Base-by-base conservation (phyloP, 2,113 vertebrate species). In the Zosterops lateralis region DNA sequence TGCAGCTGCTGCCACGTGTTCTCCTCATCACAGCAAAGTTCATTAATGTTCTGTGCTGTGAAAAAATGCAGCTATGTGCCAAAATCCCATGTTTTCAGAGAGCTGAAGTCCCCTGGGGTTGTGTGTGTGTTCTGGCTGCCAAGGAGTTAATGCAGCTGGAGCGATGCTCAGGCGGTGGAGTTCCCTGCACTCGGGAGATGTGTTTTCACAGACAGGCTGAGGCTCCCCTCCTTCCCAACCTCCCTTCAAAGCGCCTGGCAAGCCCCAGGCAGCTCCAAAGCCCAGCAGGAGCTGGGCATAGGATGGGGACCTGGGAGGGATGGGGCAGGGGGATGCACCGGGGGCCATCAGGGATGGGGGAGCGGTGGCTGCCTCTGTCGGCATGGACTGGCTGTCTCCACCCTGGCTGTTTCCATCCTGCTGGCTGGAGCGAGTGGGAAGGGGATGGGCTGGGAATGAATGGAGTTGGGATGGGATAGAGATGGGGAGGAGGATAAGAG, bases 261-360 rank as follows among this genome's bases (percentile, higher is more conserved):
- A 85, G 47, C 40, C 61, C 83, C 47, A 25, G 48, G 54, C n/a
- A 64, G 62, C 64, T 47, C 58, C 78, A 17, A 3, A 44, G 8
- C 16, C 57, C 1, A 1, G 44, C 26, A 34, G 89, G 32, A 95
- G 24, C 68, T 17, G 64, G 70, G 44, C 4, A 32, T 21, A 19
- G 78, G 54, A 40, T 48, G 54, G 29, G 31, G 21, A 48, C 60
- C n/a, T 8, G 60, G 0, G 25, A 58, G 64, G 53, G 22, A 19
- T 10, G 58, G 68, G 64, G 28, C 75, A 64, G 9, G 16, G 50
- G 53, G 61, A 14, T 24, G 38, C 4, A 0, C 3, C 13, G 13
- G 25, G 13, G 53, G 12, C 29, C 44, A 3, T 1, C 2, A 0
- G 18, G 50, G 47, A 3, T 31, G 58, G 44, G 44, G 12, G 32